phyloP scores from a whole-genome alignment of 2,113 vertebrate species.

The Brachyhypopomus gauderio region DNA sequence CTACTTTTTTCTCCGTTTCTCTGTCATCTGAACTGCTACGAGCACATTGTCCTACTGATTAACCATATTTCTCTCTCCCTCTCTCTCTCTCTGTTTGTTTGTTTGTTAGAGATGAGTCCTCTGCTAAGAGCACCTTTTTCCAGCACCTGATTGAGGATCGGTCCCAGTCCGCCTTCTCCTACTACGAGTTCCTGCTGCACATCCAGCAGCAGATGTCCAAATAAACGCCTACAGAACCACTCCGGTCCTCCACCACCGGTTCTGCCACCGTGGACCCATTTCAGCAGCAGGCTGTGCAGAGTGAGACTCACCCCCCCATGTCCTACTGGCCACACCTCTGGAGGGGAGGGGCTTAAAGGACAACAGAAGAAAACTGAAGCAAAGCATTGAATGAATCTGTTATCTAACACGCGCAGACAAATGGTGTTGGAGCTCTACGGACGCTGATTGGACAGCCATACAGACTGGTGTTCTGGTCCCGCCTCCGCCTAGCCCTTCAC shows the following conservation, averaged over 20 bases:
- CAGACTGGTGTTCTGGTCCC: conserved; percentile 62
- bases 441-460: conserved; percentile 39
- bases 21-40: too few species aligned
- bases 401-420: conserved; percentile 9
- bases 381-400: conserved; percentile 16
- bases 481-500: conserved; percentile 56
- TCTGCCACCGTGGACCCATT: conserved; percentile 16
- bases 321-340: conserved; percentile 32
- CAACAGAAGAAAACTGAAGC: conserved; percentile 7
- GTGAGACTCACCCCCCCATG: conserved; percentile 12
- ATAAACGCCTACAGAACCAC: conserved; percentile 60
- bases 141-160: conserved; percentile 93
- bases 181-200: conserved; percentile 93
- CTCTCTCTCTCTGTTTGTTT: too few species aligned
- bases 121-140: conserved; percentile 84
- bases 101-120: conserved; percentile 87
- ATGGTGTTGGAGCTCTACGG: background rate
- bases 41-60: too few species aligned
- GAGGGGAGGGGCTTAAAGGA: conserved; percentile 16
- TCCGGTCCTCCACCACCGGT: conserved; percentile 17
- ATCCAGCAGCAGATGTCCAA: conserved; percentile 92
- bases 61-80: too few species aligned
- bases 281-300: conserved; percentile 35
- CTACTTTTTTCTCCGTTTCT: background rate
- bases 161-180: conserved; percentile 88